These are phyloP conservation scores for Turritopsis rubra DNA, from an alignment of 30 jellyfish, hydroid and myxozoan species.

Conservation along the genomic window DNA sequence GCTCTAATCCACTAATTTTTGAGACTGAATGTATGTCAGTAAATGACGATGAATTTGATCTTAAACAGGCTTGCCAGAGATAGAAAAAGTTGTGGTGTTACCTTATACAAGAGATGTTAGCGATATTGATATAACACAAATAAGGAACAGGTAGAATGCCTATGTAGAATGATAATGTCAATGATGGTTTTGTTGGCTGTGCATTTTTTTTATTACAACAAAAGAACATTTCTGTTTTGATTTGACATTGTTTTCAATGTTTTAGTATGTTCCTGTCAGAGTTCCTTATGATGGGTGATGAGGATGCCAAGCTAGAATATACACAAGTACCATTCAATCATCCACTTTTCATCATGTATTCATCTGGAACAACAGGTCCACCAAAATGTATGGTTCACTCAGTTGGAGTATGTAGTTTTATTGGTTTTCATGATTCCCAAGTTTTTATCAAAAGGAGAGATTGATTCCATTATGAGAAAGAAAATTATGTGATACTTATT, in stretches of 20 bases:
- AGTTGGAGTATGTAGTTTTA: conserved; percentile 79
- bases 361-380: conserved; percentile 99
- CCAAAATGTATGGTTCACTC: conserved; percentile 99
- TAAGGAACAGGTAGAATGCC: conserved; percentile 52
- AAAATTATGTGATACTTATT: not conserved
- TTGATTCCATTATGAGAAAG: not conserved
- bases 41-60: no score
- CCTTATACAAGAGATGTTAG: conserved; percentile 53
- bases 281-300: conserved; percentile 52
- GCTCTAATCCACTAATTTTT: no score
- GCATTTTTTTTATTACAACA: not conserved
- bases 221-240: not conserved
- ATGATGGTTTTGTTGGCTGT: not conserved
- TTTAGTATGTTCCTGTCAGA: conserved; percentile 65
- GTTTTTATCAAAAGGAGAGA: not conserved
- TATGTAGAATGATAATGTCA: not conserved
- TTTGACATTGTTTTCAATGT: not conserved
- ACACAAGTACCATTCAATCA: conserved; percentile 84
- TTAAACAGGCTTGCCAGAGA: conserved; percentile 79
- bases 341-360: conserved; percentile 92
- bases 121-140: conserved; percentile 46
- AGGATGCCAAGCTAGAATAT: conserved; percentile 39
- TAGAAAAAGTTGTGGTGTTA: conserved; percentile 56
- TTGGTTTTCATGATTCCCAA: not conserved
- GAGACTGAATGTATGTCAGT: no score